These are phyloP conservation scores for Aporophyla nigra DNA, from an alignment of 2,888 invertebrate species.

Conservation along the genomic window DNA sequence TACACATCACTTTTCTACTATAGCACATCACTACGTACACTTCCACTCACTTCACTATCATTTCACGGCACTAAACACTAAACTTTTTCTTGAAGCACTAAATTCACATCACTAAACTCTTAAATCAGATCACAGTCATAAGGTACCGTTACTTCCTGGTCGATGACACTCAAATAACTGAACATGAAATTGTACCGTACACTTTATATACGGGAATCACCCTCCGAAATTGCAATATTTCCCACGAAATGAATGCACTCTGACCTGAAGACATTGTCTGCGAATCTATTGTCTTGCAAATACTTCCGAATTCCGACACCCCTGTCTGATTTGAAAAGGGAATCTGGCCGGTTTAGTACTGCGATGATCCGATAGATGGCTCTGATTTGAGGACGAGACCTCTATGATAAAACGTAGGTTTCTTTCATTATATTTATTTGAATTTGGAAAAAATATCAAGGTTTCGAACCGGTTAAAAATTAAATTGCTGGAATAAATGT, in stretches of 20 bases:
- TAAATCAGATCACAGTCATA: conserved; percentile 3
- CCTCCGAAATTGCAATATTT: conserved; percentile 79
- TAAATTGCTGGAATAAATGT: background rate
- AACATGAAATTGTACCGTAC: conserved; percentile 76
- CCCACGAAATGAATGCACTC: conserved; percentile 82
- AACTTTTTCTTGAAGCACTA: conserved; percentile 4
- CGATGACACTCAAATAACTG: conserved; percentile 82
- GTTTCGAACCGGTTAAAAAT: too few species aligned
- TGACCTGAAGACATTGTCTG: conserved; percentile 85
- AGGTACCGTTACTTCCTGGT: conserved; percentile 84
- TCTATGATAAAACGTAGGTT: background rate
- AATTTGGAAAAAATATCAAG: background rate
- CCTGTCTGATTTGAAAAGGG: conserved; percentile 71
- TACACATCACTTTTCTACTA: conserved; percentile 6
- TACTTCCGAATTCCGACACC: conserved; percentile 79
- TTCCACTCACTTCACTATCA: background rate
- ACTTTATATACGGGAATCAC: conserved; percentile 85
- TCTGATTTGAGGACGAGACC: conserved; percentile 52
- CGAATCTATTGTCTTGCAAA: conserved; percentile 83
- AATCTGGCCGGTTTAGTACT: conserved; percentile 74
- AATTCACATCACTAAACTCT: conserved; percentile 3
- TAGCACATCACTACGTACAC: conserved; percentile 6
- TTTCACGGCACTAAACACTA: background rate
- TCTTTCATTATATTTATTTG: background rate
- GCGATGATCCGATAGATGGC: conserved; percentile 78